Conservation (phyloP, 2,888 invertebrate species). For the Drosophila cracens region DNA sequence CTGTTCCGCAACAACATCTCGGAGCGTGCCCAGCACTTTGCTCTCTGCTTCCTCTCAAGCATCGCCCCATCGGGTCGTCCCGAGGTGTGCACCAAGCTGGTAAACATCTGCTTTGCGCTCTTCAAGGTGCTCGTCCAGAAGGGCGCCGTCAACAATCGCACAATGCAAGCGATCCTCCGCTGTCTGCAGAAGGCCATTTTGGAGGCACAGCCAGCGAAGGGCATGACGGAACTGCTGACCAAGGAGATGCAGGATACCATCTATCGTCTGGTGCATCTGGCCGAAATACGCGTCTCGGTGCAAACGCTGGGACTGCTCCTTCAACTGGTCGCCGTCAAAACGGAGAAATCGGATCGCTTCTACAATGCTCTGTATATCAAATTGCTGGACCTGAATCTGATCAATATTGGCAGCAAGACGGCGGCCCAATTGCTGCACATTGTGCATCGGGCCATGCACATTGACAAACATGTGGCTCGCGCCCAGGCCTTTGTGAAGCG, state of each 20-base stretch:
- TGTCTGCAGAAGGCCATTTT: constrained; percentile 91
- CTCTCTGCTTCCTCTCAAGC: constrained; percentile 95
- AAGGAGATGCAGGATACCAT: constrained; percentile 88
- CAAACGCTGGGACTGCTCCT: constrained; percentile 85
- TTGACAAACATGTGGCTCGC: constrained; percentile 90
- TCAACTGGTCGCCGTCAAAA: constrained; percentile 81
- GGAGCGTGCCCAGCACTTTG: constrained; percentile 95
- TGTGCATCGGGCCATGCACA: constrained; percentile 92
- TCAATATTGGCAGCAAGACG: constrained; percentile 86
- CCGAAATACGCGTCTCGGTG: constrained; percentile 89
- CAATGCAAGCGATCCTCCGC: constrained; percentile 92
- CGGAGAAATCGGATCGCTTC: constrained; percentile 86
- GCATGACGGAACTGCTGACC: constrained; percentile 79
- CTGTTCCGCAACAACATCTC: constrained; percentile 95
- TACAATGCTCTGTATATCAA: constrained; percentile 96
- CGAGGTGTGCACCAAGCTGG: constrained; percentile 93
- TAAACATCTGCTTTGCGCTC: constrained; percentile 97
- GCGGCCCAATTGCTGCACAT: constrained; percentile 94
- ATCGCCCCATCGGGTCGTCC: constrained; percentile 90
- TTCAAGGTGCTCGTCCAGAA: constrained; percentile 95
- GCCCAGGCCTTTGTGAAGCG: constrained; percentile 94
- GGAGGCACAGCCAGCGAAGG: constrained; percentile 79
- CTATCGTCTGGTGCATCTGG: constrained; percentile 92
- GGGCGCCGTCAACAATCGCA: constrained; percentile 92
- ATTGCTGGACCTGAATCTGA: constrained; percentile 90